Percentiles rank a stretch among this genome's conserved stretches.
phyloP scores from a whole-genome alignment of 2,797 vertebrate species.

The Fratercula arctica region DNA sequence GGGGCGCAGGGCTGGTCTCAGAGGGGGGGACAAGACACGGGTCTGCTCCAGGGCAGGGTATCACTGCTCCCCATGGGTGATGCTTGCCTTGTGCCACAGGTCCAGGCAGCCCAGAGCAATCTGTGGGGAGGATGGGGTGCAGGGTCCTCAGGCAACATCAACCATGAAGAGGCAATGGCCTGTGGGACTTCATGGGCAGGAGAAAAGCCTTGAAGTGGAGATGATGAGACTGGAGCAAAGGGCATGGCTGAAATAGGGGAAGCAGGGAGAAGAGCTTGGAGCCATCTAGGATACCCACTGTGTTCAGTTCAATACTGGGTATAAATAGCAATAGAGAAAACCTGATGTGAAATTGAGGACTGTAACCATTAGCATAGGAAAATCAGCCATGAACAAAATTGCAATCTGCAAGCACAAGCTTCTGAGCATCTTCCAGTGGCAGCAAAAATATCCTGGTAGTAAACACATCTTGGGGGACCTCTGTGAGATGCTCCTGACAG shows the following conservation, averaged over 20 bases:
- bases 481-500: not conserved
- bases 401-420: not conserved
- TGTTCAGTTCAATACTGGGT: not conserved
- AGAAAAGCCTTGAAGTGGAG: not conserved
- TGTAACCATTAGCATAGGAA: conserved; percentile 33
- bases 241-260: not conserved
- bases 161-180: not conserved
- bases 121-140: not conserved
- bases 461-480: not conserved
- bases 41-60: not conserved
- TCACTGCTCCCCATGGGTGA: not conserved
- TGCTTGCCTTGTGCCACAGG: not conserved
- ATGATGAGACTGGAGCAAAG: not conserved
- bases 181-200: not conserved
- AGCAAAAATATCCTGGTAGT: not conserved
- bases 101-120: not conserved
- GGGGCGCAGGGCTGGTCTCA: not conserved
- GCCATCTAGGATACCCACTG: not conserved
- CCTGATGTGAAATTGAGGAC: not conserved
- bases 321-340: not conserved
- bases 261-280: not conserved
- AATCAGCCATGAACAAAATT: conserved; percentile 45
- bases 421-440: conserved; percentile 11
- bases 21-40: not conserved
- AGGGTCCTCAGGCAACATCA: not conserved